Evolutionary conservation across 2,888 invertebrate genomes (phyloP).

Genomic region (Cacoxenus indagator): DNA sequence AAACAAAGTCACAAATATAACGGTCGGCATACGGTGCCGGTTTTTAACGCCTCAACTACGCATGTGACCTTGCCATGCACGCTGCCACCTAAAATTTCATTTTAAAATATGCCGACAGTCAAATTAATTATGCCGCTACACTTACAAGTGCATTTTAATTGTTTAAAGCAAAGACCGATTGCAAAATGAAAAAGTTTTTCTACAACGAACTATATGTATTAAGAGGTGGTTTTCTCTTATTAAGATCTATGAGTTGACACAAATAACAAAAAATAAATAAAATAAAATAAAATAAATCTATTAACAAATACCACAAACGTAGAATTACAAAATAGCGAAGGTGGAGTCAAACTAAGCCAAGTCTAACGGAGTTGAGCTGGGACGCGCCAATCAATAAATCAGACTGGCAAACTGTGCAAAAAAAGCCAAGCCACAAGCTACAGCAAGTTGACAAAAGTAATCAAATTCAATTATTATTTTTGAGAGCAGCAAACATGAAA

Average conservation of each 20-base stretch:
- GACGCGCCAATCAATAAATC: background rate
- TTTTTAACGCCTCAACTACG: background rate
- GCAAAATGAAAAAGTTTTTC: too few species aligned
- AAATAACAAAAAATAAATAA: constrained; percentile 7
- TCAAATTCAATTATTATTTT: constrained; percentile 8
- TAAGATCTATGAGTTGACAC: background rate
- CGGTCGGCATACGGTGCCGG: too few species aligned
- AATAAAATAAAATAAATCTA: background rate
- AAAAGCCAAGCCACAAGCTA: background rate
- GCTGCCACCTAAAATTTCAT: background rate
- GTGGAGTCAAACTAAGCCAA: background rate
- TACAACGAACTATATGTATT: too few species aligned
- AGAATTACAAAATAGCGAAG: constrained; percentile 7
- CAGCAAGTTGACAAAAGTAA: background rate
- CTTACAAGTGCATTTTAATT: background rate
- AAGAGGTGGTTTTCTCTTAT: background rate
- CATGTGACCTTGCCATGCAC: background rate
- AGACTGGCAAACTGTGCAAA: constrained; percentile 17
- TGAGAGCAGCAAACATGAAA: background rate
- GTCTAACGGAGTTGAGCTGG: too few species aligned
- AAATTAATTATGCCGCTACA: background rate
- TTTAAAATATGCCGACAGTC: background rate
- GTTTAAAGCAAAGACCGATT: constrained; percentile 3
- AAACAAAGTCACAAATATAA: too few species aligned
- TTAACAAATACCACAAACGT: background rate